A percentile compares a stretch with the other conserved stretches of the same genome.
phyloP scores from a whole-genome alignment of 92 coral and sea anemone genomes.

The Epizoanthus fatuus region DNA sequence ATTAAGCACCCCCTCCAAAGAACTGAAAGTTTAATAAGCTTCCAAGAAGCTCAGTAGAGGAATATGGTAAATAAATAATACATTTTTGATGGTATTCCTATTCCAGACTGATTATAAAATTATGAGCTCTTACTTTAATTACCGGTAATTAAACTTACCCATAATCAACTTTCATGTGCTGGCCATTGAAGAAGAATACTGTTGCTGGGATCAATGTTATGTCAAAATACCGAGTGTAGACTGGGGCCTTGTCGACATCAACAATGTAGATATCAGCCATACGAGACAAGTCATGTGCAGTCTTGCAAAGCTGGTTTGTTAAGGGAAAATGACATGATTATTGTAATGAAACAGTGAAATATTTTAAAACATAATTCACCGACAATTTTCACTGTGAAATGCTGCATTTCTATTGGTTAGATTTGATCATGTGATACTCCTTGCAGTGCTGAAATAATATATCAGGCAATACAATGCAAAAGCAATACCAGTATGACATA shows the following conservation, averaged over 20 bases:
- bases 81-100: too few relatives aligned
- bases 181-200: constrained; percentile 98
- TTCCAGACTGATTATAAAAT: too few relatives aligned
- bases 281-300: constrained; percentile 87
- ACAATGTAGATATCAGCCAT: constrained; percentile 98
- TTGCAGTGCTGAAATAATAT: too few relatives aligned
- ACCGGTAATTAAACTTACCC: constrained; percentile 67
- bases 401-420: too few relatives aligned
- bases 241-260: constrained; percentile 89
- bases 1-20: neutral
- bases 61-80: too few relatives aligned
- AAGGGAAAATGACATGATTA: constrained; percentile 58
- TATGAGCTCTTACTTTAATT: too few relatives aligned
- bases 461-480: too few relatives aligned
- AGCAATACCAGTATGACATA: too few relatives aligned
- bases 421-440: too few relatives aligned
- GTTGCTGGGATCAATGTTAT: constrained; percentile 97
- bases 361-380: neutral
- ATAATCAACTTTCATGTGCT: constrained; percentile 99
- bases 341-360: neutral
- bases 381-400: neutral
- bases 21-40: too few relatives aligned
- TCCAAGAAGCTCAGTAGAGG: too few relatives aligned
- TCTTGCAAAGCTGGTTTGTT: constrained; percentile 94
- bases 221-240: constrained; percentile 96